Percentiles rank a stretch among this genome's conserved stretches.
Conservation (phyloP, 2,888 invertebrate species). For the Agriotes lineatus region DNA sequence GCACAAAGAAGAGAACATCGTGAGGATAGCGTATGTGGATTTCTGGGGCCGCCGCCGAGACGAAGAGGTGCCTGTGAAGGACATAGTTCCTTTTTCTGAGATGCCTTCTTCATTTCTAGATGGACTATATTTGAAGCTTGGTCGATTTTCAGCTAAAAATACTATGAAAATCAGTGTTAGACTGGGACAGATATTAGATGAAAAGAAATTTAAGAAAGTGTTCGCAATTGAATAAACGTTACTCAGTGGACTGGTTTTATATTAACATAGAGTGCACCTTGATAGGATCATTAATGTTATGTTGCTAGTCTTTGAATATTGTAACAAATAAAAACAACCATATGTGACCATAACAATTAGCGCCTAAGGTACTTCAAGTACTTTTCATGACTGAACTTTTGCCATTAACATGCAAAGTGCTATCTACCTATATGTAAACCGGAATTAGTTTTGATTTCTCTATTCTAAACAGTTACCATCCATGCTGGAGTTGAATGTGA, state of each 20-base stretch:
- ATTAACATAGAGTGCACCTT: neutral
- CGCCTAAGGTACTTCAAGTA: no score
- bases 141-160: slow-evolving; percentile 65
- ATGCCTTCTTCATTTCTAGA: slow-evolving; percentile 62
- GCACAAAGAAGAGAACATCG: slow-evolving; percentile 68
- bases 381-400: no score
- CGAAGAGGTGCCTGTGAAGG: slow-evolving; percentile 67
- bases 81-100: slow-evolving; percentile 72
- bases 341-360: no score
- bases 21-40: slow-evolving; percentile 76
- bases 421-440: no score
- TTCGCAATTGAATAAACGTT: slow-evolving; percentile 31
- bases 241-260: neutral
- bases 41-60: slow-evolving; percentile 79
- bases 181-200: slow-evolving; percentile 67
- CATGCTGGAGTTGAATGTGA: no score
- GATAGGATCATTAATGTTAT: no score
- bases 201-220: slow-evolving; percentile 66
- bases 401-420: no score
- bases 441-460: no score
- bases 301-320: no score
- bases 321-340: no score
- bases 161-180: slow-evolving; percentile 68
- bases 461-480: no score
- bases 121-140: slow-evolving; percentile 65